A percentile compares a stretch with the other conserved stretches of the same genome.
Evolutionary conservation across 2,113 vertebrate genomes (phyloP).

Genomic region (Phylloscopus whistleri): DNA sequence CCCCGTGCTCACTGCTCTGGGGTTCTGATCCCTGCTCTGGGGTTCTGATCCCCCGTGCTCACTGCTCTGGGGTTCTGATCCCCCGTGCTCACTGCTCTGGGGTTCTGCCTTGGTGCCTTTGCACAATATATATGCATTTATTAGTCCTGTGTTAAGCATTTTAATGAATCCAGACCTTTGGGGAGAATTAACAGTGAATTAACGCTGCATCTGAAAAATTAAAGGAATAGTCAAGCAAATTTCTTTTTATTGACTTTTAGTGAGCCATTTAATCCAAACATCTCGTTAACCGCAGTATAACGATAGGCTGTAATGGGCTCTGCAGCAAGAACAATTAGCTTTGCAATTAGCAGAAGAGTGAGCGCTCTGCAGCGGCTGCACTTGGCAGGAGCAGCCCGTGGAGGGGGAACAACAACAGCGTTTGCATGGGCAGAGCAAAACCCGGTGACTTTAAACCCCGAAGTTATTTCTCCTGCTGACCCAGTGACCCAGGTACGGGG

Average conservation of each 20-base stretch:
- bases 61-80: not conserved
- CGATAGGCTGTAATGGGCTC: slow-evolving; percentile 75
- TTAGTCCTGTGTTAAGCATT: slow-evolving; percentile 39
- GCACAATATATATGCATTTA: not conserved
- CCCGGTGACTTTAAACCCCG: not conserved
- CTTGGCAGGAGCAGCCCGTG: slow-evolving; percentile 28
- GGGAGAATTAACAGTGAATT: slow-evolving; percentile 69
- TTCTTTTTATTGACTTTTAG: slow-evolving; percentile 82
- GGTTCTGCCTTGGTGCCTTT: not conserved
- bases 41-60: not conserved
- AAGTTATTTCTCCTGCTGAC: not conserved
- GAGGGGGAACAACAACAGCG: not conserved
- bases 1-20: not conserved
- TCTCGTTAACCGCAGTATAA: slow-evolving; percentile 79
- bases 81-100: not conserved
- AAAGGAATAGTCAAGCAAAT: slow-evolving; percentile 76
- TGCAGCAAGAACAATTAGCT: slow-evolving; percentile 83
- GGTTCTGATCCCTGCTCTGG: not conserved
- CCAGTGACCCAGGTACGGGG: not conserved
- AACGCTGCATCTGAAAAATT: slow-evolving; percentile 71
- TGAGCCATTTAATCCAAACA: slow-evolving; percentile 82
- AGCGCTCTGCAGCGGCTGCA: slow-evolving; percentile 59
- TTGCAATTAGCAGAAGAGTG: slow-evolving; percentile 78
- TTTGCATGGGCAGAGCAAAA: not conserved
- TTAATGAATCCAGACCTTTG: slow-evolving; percentile 67